Percentiles rank a stretch among this genome's conserved stretches.
Evolutionary conservation across 1,140 invertebrate genomes (phyloP).

Genomic region (Cotesia vestalis): DNA sequence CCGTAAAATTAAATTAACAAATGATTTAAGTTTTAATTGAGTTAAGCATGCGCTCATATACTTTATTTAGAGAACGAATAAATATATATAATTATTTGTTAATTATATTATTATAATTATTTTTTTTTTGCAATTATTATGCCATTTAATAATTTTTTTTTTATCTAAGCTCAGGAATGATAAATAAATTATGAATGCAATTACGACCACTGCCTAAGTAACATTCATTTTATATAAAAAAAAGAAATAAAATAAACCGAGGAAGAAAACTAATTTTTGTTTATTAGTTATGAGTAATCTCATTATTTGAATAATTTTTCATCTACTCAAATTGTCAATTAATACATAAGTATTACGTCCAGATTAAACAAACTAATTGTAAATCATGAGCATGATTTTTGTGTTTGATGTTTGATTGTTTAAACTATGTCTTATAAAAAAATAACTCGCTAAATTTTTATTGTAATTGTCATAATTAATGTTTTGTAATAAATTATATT

Average conservation of each 20-base stretch:
- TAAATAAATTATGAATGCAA: conserved; percentile 20
- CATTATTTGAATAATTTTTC: conserved; percentile 1
- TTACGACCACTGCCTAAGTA: conserved; percentile 30
- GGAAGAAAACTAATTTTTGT: not conserved
- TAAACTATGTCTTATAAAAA: too few relatives aligned
- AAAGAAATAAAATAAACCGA: not conserved
- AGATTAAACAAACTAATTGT: too few relatives aligned
- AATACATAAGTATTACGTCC: not conserved
- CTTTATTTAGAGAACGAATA: conserved; percentile 3
- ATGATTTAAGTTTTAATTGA: conserved; percentile 7
- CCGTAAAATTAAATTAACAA: not conserved
- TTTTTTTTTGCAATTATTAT: not conserved
- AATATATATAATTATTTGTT: conserved; percentile 20
- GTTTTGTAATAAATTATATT: too few relatives aligned
- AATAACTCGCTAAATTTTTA: too few relatives aligned
- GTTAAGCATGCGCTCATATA: conserved; percentile 16
- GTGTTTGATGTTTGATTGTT: too few relatives aligned
- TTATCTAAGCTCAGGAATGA: conserved; percentile 9
- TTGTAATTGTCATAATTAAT: too few relatives aligned
- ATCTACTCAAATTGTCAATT: not conserved
- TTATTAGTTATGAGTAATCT: conserved; percentile 2
- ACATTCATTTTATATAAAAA: not conserved
- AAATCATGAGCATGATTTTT: too few relatives aligned
- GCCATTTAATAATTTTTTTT: not conserved
- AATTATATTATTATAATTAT: conserved; percentile 1